Percentiles rank a stretch among this genome's conserved stretches.
Evolutionary conservation across 2,888 invertebrate species (phyloP).

Genomic region (Elegia similella): DNA sequence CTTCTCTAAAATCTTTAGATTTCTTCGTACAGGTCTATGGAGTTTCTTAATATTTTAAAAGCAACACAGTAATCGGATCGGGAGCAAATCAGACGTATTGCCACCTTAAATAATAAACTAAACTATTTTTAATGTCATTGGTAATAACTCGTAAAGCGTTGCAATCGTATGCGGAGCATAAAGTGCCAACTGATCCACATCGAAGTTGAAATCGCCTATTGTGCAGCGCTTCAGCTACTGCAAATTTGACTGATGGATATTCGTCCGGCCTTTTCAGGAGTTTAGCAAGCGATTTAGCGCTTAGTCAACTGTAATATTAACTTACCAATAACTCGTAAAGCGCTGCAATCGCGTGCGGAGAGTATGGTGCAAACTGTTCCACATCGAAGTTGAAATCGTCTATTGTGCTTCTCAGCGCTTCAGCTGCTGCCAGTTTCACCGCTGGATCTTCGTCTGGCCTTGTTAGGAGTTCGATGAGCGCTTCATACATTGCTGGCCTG

Average conservation of each 20-base stretch:
- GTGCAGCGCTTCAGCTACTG: slow-evolving; percentile 93
- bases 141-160: slow-evolving; percentile 90
- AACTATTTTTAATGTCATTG: too few species aligned
- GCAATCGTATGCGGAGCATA: slow-evolving; percentile 90
- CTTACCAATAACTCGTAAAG: slow-evolving; percentile 90
- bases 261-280: slow-evolving; percentile 84
- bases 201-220: slow-evolving; percentile 96
- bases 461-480: slow-evolving; percentile 86
- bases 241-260: slow-evolving; percentile 93
- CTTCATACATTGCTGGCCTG: slow-evolving; percentile 90
- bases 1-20: too few species aligned
- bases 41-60: too few species aligned
- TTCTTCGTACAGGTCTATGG: too few species aligned
- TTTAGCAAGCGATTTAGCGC: slow-evolving; percentile 83
- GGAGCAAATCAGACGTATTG: too few species aligned
- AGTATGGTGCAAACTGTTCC: slow-evolving; percentile 92
- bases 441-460: slow-evolving; percentile 90
- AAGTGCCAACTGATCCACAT: slow-evolving; percentile 91
- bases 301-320: slow-evolving; percentile 13
- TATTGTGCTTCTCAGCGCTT: slow-evolving; percentile 90
- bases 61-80: too few species aligned
- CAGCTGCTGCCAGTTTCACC: slow-evolving; percentile 92
- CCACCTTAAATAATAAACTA: too few species aligned
- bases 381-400: slow-evolving; percentile 96
- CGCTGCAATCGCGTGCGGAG: slow-evolving; percentile 89